A percentile compares a stretch with the other conserved stretches of the same genome.
phyloP scores from a whole-genome alignment of 30 jellyfish, hydroid and myxozoan species.

The Haliclystus octoradiatus region DNA sequence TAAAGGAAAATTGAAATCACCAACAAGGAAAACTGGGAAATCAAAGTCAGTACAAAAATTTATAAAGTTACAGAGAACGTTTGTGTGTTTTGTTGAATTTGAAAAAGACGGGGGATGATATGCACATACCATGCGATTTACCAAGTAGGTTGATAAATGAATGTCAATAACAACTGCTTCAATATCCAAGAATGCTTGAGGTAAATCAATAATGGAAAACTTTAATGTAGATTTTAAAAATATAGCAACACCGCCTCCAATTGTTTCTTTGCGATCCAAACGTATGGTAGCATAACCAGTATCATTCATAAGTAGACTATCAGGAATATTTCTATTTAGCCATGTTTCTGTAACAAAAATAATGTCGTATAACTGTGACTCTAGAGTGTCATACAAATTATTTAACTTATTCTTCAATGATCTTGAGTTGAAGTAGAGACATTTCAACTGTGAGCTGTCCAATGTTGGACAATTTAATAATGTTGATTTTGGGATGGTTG shows the following conservation, averaged over 20 bases:
- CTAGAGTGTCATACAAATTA: no score
- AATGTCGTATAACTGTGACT: no score
- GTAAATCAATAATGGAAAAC: neutral
- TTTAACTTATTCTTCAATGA: no score
- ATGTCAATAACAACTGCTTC: neutral
- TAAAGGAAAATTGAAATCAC: neutral
- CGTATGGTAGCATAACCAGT: no score
- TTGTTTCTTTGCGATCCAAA: no score
- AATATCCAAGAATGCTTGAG: neutral
- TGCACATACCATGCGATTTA: neutral
- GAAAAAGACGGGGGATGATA: neutral
- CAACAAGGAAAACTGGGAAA: neutral
- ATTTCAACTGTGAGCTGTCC: no score
- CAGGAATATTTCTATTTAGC: no score
- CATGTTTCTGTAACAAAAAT: no score
- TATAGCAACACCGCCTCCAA: neutral
- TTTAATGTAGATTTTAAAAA: neutral
- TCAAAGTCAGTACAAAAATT: neutral
- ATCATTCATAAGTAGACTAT: no score
- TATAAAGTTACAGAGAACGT: neutral
- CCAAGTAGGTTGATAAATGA: neutral
- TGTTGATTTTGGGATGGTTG: no score
- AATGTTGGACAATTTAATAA: no score
- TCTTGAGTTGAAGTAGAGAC: no score
- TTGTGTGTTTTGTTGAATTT: neutral